These are phyloP conservation scores for Glaucidium brasilianum DNA, from an alignment of 2,113 vertebrate species.

Conservation along the genomic window DNA sequence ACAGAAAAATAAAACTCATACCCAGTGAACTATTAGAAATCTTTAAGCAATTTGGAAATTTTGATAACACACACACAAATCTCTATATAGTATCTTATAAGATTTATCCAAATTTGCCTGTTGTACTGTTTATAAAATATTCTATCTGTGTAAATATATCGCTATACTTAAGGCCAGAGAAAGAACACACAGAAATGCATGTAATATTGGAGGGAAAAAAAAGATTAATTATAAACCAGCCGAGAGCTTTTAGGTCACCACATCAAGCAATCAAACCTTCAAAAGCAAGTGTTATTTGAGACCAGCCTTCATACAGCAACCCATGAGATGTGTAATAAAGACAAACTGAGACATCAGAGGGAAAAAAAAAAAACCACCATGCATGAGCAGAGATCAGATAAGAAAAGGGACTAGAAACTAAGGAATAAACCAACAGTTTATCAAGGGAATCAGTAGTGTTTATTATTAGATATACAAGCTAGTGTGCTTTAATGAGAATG, in stretches of 20 bases:
- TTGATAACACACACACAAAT: not conserved
- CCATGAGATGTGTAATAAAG: not conserved
- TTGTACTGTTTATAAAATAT: not conserved
- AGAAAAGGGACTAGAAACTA: not conserved
- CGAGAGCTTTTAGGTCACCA: not conserved
- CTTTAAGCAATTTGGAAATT: not conserved
- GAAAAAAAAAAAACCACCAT: not conserved
- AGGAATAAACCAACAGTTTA: not conserved
- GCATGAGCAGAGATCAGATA: not conserved
- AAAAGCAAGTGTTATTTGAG: not conserved
- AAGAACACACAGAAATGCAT: not conserved
- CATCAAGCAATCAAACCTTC: not conserved
- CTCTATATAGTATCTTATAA: not conserved
- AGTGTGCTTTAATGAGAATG: not conserved
- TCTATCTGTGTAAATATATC: not conserved
- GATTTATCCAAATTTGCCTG: not conserved
- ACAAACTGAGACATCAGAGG: not conserved
- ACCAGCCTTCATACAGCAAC: not conserved
- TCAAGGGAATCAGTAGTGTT: not conserved
- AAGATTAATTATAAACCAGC: not conserved
- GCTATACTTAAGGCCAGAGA: not conserved
- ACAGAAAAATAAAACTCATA: not conserved
- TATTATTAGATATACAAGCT: not conserved
- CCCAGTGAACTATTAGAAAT: not conserved
- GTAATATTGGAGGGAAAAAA: not conserved